Evolutionary conservation across 2,888 invertebrate genomes (phyloP), one percentile per base, ranked within the genome.

Genomic region (Eudasyphora cyanicolor): DNA sequence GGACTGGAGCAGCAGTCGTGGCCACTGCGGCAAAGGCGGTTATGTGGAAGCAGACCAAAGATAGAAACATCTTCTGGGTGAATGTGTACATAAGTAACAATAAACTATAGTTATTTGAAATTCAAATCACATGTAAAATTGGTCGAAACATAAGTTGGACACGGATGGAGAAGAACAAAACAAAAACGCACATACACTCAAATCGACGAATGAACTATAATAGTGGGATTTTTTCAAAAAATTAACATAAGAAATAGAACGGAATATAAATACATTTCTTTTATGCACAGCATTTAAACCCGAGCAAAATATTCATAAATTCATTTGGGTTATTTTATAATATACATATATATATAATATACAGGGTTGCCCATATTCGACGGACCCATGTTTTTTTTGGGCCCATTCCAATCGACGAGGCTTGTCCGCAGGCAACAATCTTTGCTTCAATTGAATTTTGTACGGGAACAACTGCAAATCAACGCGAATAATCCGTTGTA

Each of bases 101-200:
- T 67, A 42, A 67, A n/a, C n/a, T n/a, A n/a, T n/a, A 24, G 67
- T 21, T 42, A 67, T 67, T 67, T 67, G 67, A 42, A 67, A 67
- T 67, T 67, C 67, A 67, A 67, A 67, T 67, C 67, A 67, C 67
- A 67, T 67, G 21, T 67, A 38, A 67, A 67, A 64, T 64, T 35
- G 21, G 10, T 64, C 64, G 42, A 24, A 24, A 67, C 67, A 67
- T 38, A 67, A 42, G 67, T 67, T 67, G 67, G 24, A 19, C 24
- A 24, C 14, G 67, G 12, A 67, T 21, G 24, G 62, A 67, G 14
- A 64, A 21, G 21, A 38, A 64, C 17, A 35, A 21, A 38, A 38
- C 62, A 7, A 32, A 62, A n/a, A 62, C 32, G 17, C 21, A 32
- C 8, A 17, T 10, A 62, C 32, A 38, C 19, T n/a, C n/a, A 19